Conservation (phyloP, 2,113 vertebrate species). For the Spea bombifrons region DNA sequence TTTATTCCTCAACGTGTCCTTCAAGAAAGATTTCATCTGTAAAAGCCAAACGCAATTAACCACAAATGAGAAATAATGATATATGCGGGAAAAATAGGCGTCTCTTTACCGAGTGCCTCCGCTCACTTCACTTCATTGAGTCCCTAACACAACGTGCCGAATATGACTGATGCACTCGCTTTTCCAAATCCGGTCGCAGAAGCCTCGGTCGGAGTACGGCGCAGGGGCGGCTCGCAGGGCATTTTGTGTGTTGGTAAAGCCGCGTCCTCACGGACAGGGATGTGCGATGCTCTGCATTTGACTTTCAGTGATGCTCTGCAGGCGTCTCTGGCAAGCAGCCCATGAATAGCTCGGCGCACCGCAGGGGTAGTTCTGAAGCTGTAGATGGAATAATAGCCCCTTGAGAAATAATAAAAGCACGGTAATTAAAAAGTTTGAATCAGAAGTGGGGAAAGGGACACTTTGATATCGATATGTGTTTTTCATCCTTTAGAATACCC, state of each 20-base stretch:
- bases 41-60: conserved; percentile 30
- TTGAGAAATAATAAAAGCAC: conserved; percentile 9
- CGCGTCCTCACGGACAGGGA: background rate
- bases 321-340: background rate
- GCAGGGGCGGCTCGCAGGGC: background rate
- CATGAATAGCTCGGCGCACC: conserved; percentile 14
- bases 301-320: background rate
- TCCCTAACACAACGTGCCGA: conserved; percentile 19
- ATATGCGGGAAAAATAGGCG: background rate
- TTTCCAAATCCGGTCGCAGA: background rate
- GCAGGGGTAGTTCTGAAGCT: conserved; percentile 3
- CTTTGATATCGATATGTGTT: conserved; percentile 36
- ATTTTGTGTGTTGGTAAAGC: too few relatives aligned
- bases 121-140: conserved; percentile 20
- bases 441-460: background rate
- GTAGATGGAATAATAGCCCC: conserved; percentile 23
- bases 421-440: conserved; percentile 37
- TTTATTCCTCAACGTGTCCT: conserved; percentile 3
- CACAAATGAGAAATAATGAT: conserved; percentile 29
- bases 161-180: conserved; percentile 9
- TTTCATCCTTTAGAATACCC: conserved; percentile 23
- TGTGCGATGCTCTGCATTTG: conserved; percentile 13
- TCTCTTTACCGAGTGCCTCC: background rate
- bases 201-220: background rate
- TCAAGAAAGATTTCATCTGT: conserved; percentile 29